Evolutionary conservation across 1,140 invertebrate genomes (phyloP), one percentile per base, ranked within the genome.

Genomic region (Trachymyrmex septentrionalis): DNA sequence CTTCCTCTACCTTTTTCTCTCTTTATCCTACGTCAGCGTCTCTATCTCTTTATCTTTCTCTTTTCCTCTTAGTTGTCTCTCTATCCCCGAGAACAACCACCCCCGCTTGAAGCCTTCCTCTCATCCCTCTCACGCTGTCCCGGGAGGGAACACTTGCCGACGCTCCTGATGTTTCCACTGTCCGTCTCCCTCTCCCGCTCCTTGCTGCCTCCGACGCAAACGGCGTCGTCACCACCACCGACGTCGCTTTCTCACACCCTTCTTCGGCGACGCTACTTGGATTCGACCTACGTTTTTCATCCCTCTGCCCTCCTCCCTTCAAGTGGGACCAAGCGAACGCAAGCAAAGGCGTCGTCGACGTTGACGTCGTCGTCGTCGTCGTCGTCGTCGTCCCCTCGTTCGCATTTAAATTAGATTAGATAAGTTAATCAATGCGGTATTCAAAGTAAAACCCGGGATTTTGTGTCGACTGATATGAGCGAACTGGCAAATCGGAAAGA

Each of bases 361-460:
- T 48, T 64, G 59, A 27, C 27, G 55, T 34, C 34, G 34, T 38
- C 34, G 34, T 30, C 30, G 30, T 71, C 64, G 14, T 67, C 64
- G 27, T 80, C 48, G 27, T 71, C 77, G 48, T 63, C 57, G 53
- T 81, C 53, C 87, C 86, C 76, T 78, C 53, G 71, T 87, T 91
- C 86, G 88, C 84, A 91, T 92, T 92, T 92, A 92, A 92, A 92
- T 92, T 92, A 92, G 90, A 92, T 91, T 94, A 95, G 94, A 95
- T 95, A 95, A 95, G 94, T 95, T 94, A 95, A 94, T 95, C 93
- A 94, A 95, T 95, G 94, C 91, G 93, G 93, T 93, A 92, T 93
- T 94, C 90, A 90, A 93, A 94, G 92, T 94, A 94, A 94, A 94
- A 92, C 92, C 93, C 84, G 87, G 92, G 93, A 93, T 94, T 94